phyloP scores from a whole-genome alignment of 2,113 vertebrate genomes.

The Oncorhynchus nerka region DNA sequence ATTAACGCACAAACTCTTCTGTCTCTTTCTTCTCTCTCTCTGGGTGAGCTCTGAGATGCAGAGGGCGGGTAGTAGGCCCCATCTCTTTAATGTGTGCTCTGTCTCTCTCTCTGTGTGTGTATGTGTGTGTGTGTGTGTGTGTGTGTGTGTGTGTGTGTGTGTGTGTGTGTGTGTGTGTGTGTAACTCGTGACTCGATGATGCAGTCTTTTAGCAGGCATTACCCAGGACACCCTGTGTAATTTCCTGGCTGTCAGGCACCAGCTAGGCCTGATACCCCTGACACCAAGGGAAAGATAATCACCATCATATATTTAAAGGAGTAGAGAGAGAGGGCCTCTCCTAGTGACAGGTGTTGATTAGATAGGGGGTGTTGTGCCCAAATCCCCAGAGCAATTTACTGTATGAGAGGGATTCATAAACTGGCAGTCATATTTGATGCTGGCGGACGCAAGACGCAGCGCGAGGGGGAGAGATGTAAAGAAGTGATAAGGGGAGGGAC shows the following conservation, averaged over 20 bases:
- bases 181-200: constrained; percentile 25
- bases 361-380: constrained; percentile 56
- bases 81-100: constrained; percentile 3
- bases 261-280: constrained; percentile 44
- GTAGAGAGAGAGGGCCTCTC: constrained; percentile 34
- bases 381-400: constrained; percentile 56
- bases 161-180: too few relatives aligned
- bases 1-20: not conserved
- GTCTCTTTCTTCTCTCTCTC: not conserved
- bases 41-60: not conserved
- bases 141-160: too few relatives aligned
- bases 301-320: constrained; percentile 59
- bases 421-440: constrained; percentile 43
- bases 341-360: constrained; percentile 64
- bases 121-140: too few relatives aligned
- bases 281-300: constrained; percentile 55
- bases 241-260: constrained; percentile 50
- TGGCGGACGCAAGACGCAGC: not conserved
- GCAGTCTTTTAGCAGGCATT: constrained; percentile 49
- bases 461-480: not conserved
- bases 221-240: constrained; percentile 55
- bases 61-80: not conserved
- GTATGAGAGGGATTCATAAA: constrained; percentile 43
- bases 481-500: constrained; percentile 29
- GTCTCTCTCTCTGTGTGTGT: too few relatives aligned